Percentiles rank a stretch among this genome's conserved stretches.
phyloP scores from a whole-genome alignment of 2,797 vertebrate species.

The Pampus argenteus region DNA sequence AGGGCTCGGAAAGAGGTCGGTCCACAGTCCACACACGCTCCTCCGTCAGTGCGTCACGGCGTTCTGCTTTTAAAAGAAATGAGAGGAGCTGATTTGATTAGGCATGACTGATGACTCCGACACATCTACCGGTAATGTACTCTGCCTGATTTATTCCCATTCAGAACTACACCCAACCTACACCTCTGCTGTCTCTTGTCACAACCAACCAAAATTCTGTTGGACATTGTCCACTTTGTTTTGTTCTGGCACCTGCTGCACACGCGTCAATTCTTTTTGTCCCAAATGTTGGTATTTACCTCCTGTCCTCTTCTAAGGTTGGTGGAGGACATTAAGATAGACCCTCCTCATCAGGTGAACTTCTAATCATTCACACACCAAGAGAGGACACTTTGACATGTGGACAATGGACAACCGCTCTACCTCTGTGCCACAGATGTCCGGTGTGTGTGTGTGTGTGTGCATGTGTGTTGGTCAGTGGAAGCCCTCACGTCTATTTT shows the following conservation, averaged over 20 bases:
- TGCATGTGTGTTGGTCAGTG: conserved; percentile 14
- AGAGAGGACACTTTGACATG: too few species aligned
- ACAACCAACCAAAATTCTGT: conserved; percentile 18
- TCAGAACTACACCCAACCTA: neutral
- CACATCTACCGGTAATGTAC: conserved; percentile 20
- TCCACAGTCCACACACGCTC: neutral
- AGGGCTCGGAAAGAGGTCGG: neutral
- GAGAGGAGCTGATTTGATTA: conserved; percentile 48
- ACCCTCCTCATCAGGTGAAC: too few species aligned
- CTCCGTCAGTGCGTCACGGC: neutral
- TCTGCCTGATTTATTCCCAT: conserved; percentile 33
- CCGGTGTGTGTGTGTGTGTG: conserved; percentile 15
- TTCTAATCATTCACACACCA: too few species aligned
- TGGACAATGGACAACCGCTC: too few species aligned
- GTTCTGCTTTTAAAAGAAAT: conserved; percentile 28
- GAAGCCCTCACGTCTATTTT: conserved; percentile 61
- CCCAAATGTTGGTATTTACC: too few species aligned
- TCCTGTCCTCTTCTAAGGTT: neutral
- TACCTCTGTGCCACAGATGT: too few species aligned
- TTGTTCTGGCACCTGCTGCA: conserved; percentile 15
- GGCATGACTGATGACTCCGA: conserved; percentile 27
- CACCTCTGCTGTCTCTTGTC: conserved; percentile 18
- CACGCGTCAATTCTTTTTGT: neutral
- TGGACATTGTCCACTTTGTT: conserved; percentile 21
- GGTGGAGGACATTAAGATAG: neutral